Evolutionary conservation across 2,888 invertebrate genomes (phyloP), one percentile per base, ranked within the genome.

Genomic region (Falcaria lacertinaria): DNA sequence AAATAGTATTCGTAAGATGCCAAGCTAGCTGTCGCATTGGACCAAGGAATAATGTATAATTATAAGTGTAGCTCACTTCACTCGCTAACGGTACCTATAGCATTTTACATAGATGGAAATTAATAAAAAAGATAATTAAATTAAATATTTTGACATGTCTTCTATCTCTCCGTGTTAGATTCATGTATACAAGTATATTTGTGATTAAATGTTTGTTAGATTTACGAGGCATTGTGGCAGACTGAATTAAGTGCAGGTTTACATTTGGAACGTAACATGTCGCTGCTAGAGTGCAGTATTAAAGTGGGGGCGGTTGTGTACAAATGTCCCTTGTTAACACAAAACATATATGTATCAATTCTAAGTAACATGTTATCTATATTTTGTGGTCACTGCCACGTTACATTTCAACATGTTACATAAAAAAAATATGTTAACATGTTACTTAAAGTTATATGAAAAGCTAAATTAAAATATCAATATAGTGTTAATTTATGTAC

Each of bases 21-120:
- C 87, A 88, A 84, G 73, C 78, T 74, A 80, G 79, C 76, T 71
- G 63, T 82, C 77, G 83, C 83, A 80, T 80, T 80, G 87, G 88
- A 87, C 88, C 88, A 87, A 88, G 82, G 81, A 78, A 68, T 74
- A 74, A 67, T 60, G 63, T 75, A 57, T 56, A 66, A 54, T 65
- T 74, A 69, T 84, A 85, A 84, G 84, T 78, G 68, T 85, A 83
- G 84, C 78, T 80, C 79, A 80, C 80, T 73, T 80, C 83, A 81
- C 81, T 73, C 61, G 85, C 86, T 83, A 76, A 69, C 69, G 69
- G 73, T 78, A 73, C 65, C 60, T 59, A 57, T 75, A 78, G 81
- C 82, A 76, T 81, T 81, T 69, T 63, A 54, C 45, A 54, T 53
- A 51, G 48, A 52, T 48, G 47, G 34, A 51, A 49, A 42, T 39